Evolutionary conservation across 2,888 invertebrate genomes (phyloP).

Genomic region (Taenaris catops): DNA sequence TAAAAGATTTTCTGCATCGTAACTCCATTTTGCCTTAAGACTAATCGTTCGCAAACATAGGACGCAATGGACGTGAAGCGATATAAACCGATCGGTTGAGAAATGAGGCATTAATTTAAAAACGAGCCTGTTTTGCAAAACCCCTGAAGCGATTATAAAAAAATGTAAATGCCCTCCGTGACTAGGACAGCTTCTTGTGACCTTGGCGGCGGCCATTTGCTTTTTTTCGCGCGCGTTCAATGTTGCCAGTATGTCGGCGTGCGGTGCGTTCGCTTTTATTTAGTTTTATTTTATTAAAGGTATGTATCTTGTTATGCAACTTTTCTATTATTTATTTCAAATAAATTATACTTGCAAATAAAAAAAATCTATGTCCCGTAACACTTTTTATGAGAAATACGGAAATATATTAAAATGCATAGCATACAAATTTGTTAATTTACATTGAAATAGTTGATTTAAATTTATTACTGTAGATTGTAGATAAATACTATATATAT

Average conservation of each 20-base stretch:
- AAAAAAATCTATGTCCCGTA: too few relatives aligned
- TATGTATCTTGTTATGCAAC: constrained; percentile 65
- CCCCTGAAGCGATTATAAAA: constrained; percentile 52
- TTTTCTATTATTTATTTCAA: constrained; percentile 34
- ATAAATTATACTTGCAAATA: constrained; percentile 11
- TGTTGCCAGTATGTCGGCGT: constrained; percentile 69
- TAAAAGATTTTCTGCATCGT: constrained; percentile 32
- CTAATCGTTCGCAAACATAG: constrained; percentile 23
- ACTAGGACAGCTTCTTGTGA: constrained; percentile 76
- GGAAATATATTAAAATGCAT: too few relatives aligned
- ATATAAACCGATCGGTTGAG: constrained; percentile 25
- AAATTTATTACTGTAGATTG: too few relatives aligned
- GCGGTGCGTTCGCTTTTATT: constrained; percentile 54
- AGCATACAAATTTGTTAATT: too few relatives aligned
- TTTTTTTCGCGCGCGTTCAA: constrained; percentile 72
- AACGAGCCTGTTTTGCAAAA: constrained; percentile 39
- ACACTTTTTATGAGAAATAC: too few relatives aligned
- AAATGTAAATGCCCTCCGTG: constrained; percentile 73
- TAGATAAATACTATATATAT: too few relatives aligned
- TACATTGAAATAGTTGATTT: too few relatives aligned
- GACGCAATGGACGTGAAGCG: constrained; percentile 26
- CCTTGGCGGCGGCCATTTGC: constrained; percentile 73
- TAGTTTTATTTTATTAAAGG: constrained; percentile 51
- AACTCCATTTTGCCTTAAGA: constrained; percentile 25
- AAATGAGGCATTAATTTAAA: constrained; percentile 36